A percentile compares a stretch with the other conserved stretches of the same genome.
Conservation (phyloP, 2,113 vertebrate species). For the Neogobius melanostomus region DNA sequence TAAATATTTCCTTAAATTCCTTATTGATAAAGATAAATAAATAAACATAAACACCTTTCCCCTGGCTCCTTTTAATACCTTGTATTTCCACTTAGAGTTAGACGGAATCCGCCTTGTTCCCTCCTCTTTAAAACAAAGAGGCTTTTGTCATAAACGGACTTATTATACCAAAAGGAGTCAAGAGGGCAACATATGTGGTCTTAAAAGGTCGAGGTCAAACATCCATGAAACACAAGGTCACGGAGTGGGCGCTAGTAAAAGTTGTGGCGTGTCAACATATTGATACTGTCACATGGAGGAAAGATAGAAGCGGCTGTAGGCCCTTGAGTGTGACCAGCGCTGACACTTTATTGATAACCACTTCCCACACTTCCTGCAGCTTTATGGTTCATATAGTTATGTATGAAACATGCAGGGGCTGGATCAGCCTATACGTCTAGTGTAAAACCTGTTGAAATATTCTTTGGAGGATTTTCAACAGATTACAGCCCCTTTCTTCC, state of each 20-base stretch:
- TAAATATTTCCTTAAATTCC: no score
- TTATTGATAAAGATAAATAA: not conserved
- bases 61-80: slow-evolving; percentile 21
- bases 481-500: slow-evolving; percentile 38
- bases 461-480: slow-evolving; percentile 49
- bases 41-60: not conserved
- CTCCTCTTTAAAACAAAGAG: slow-evolving; percentile 67
- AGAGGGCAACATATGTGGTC: slow-evolving; percentile 83
- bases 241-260: slow-evolving; percentile 78
- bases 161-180: slow-evolving; percentile 78
- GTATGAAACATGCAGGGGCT: not conserved
- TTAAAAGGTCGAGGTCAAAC: slow-evolving; percentile 88
- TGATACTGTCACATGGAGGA: slow-evolving; percentile 84
- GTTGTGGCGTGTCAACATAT: slow-evolving; percentile 85
- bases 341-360: slow-evolving; percentile 21
- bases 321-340: slow-evolving; percentile 22
- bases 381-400: slow-evolving; percentile 29
- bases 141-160: slow-evolving; percentile 79
- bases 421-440: slow-evolving; percentile 1
- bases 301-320: slow-evolving; percentile 38
- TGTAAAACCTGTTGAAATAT: slow-evolving; percentile 81
- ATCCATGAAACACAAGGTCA: slow-evolving; percentile 85
- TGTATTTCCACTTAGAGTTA: slow-evolving; percentile 36
- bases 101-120: slow-evolving; percentile 5
- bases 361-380: slow-evolving; percentile 3